A percentile compares a stretch with the other conserved stretches of the same genome.
Conservation (phyloP, 2,888 invertebrate genomes). For the Lydus trimaculatus region DNA sequence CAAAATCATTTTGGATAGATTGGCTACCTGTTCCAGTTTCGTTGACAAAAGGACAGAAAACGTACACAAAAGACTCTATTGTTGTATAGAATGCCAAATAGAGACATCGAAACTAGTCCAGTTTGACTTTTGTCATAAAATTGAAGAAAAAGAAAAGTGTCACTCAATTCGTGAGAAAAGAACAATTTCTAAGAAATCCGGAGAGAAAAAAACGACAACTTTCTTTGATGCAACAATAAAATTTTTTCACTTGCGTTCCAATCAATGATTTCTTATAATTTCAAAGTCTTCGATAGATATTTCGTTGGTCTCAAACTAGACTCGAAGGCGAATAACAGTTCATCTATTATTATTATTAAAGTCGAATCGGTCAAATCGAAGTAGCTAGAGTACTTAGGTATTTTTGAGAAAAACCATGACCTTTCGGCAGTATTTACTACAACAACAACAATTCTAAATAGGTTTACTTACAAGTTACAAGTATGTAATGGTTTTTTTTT, state of each 20-base stretch:
- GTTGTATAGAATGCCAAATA: neutral
- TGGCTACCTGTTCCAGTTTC: conserved; percentile 34
- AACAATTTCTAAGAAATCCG: conserved; percentile 4
- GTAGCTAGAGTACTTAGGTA: too few relatives aligned
- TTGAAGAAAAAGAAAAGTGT: neutral
- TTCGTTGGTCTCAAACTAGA: too few relatives aligned
- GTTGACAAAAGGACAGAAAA: neutral
- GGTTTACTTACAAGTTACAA: neutral
- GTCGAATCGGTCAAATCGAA: too few relatives aligned
- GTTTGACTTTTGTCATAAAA: too few relatives aligned
- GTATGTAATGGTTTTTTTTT: neutral
- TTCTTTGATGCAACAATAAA: conserved; percentile 10
- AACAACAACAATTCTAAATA: neutral
- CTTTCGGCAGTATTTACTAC: too few relatives aligned
- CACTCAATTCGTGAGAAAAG: neutral
- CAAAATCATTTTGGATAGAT: neutral
- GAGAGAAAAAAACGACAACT: conserved; percentile 6
- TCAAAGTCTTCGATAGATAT: too few relatives aligned
- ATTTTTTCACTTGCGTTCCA: neutral
- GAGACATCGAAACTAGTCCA: neutral
- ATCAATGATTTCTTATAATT: neutral
- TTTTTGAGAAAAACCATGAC: too few relatives aligned
- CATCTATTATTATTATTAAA: too few relatives aligned
- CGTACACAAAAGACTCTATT: neutral
- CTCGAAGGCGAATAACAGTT: too few relatives aligned